phyloP scores from a whole-genome alignment of 2,888 invertebrate species.

The Lithosia quadra region DNA sequence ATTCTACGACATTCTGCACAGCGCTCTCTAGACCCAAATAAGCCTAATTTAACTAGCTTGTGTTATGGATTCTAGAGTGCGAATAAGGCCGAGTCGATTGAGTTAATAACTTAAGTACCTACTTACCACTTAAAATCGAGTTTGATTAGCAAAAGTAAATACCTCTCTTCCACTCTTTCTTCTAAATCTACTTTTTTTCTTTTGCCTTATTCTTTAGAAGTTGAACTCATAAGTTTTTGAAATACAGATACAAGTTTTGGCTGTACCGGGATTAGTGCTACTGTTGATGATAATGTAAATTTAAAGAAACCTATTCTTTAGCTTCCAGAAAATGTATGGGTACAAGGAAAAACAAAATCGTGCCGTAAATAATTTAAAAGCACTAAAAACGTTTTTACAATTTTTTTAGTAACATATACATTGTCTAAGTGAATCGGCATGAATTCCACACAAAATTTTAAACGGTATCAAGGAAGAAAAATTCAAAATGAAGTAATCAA shows the following conservation, averaged over 20 bases:
- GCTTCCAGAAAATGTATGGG: neutral
- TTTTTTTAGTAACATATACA: neutral
- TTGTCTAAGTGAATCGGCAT: slow-evolving; percentile 16
- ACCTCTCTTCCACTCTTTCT: too few relatives aligned
- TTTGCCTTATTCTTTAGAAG: too few relatives aligned
- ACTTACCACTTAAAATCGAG: too few relatives aligned
- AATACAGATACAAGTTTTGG: too few relatives aligned
- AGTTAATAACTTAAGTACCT: neutral
- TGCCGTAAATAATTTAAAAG: slow-evolving; percentile 5
- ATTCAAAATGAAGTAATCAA: slow-evolving; percentile 70
- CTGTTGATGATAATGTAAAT: neutral
- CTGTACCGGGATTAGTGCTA: neutral
- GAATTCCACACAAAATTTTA: slow-evolving; percentile 11
- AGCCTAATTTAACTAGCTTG: too few relatives aligned
- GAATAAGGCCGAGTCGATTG: neutral
- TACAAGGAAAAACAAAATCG: neutral
- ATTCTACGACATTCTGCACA: too few relatives aligned
- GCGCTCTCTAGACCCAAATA: too few relatives aligned
- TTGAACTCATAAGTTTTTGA: too few relatives aligned
- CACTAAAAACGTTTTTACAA: neutral
- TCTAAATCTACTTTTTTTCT: too few relatives aligned
- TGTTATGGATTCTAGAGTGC: too few relatives aligned
- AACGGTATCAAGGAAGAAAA: slow-evolving; percentile 40
- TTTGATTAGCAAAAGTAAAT: too few relatives aligned
- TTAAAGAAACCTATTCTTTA: neutral